Evolutionary conservation across 2,113 vertebrate species (phyloP), one percentile per base, ranked within the genome.

Genomic region (Prunella fulvescens): DNA sequence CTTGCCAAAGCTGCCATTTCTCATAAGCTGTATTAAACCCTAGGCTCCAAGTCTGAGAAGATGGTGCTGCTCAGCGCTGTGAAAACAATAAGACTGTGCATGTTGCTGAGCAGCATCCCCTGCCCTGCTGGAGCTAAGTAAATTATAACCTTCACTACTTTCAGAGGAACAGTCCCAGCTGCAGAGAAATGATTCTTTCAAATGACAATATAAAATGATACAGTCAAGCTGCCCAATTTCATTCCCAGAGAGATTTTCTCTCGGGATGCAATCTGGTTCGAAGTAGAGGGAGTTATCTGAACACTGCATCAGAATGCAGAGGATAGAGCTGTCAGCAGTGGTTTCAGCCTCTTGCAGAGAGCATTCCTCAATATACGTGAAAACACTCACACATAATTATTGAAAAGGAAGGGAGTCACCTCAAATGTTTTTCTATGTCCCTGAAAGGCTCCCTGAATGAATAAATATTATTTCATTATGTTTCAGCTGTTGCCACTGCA

Each of bases 151-250:
- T 81, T 95, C 88, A 42, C 82, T 96, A 83, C 76, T 93, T 90
- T 86, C 62, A 72, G 85, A 96, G 93, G n/a, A 95, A 90, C 22
- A 65, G 93, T 77, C 91, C 87, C 95, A 96, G 95, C 93, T 91
- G 94, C 90, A 82, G 56, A 96, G 85, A 93, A 97, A 96, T 88
- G 28, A 96, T 96, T 96, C 82, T 90, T 94, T 84, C 92, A 96
- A 94, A 95, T 62, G 74, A 93, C 92, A 96, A 86, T 79, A 96
- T 92, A 81, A 94, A 96, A 94, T 90, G 88, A 96, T 93, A 90
- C 56, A 96, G 86, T 88, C 80, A 90, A 93, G 90, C 65, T 86
- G 94, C 92, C 90, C 28, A 13, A 92, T 88, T 92, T 94, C 69
- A 93, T 90, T 96, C 88, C 80, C 53, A 17, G 81, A 92, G 85